Conservation (phyloP, 2,113 vertebrate genomes). For the Hippocampus guttulatus region DNA sequence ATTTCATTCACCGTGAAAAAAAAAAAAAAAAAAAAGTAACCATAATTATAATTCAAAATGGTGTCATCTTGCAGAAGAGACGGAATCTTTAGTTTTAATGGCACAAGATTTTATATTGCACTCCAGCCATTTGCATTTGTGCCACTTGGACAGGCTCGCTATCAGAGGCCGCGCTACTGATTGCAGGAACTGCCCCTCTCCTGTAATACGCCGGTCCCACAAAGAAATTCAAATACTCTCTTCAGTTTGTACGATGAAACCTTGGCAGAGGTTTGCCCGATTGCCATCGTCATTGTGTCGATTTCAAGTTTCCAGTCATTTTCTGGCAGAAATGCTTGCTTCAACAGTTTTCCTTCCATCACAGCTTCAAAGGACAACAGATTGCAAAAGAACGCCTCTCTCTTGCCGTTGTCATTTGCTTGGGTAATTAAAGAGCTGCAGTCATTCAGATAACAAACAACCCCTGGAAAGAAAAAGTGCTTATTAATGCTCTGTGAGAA, state of each 20-base stretch:
- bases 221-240: neutral
- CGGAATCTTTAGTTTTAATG: too few species aligned
- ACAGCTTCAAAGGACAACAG: conserved; percentile 35
- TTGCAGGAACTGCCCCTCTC: neutral
- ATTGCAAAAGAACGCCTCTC: conserved; percentile 38
- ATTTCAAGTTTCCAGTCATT: conserved; percentile 33
- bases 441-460: conserved; percentile 32
- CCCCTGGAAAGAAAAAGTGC: conserved; percentile 29
- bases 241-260: neutral
- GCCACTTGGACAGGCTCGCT: neutral
- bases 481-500: conserved; percentile 51
- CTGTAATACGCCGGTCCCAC: neutral
- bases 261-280: neutral
- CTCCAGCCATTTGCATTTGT: neutral
- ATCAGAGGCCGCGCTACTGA: neutral
- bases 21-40: too few species aligned
- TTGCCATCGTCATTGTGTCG: conserved; percentile 17
- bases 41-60: too few species aligned
- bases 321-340: conserved; percentile 19
- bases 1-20: too few species aligned
- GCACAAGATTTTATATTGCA: too few species aligned
- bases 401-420: conserved; percentile 49
- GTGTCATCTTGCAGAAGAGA: too few species aligned
- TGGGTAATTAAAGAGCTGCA: conserved; percentile 45
- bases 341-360: conserved; percentile 44